Percentiles rank a stretch among this genome's conserved stretches.
These are phyloP conservation scores for Halictus rubicundus DNA, from an alignment of 1,140 invertebrate genomes.

Conservation along the genomic window DNA sequence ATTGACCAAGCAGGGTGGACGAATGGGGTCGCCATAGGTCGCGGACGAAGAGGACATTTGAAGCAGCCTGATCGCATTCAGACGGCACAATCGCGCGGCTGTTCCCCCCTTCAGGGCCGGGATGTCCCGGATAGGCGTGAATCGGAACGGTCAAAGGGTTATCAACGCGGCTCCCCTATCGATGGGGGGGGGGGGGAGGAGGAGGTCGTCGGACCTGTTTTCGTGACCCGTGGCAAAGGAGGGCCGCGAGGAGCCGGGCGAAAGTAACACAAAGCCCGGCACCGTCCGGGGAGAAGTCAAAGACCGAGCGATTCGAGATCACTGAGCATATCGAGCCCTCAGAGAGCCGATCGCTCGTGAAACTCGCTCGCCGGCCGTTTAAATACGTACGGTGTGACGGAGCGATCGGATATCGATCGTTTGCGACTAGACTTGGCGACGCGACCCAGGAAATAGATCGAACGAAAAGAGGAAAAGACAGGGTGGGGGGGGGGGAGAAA, in stretches of 20 bases:
- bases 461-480: too few relatives aligned
- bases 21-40: too few relatives aligned
- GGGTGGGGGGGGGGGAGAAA: too few relatives aligned
- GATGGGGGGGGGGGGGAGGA: background rate
- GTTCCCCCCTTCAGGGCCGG: too few relatives aligned
- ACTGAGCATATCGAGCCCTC: background rate
- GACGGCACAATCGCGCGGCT: constrained; percentile 10
- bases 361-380: background rate
- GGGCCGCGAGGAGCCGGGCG: background rate
- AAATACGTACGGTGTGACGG: background rate
- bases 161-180: constrained; percentile 9
- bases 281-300: background rate
- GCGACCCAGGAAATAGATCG: background rate
- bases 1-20: too few relatives aligned
- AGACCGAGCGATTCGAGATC: background rate
- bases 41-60: too few relatives aligned
- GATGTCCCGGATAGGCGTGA: background rate
- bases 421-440: background rate
- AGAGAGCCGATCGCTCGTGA: background rate
- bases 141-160: constrained; percentile 35
- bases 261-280: background rate
- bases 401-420: constrained; percentile 1
- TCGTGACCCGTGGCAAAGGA: background rate
- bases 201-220: background rate
- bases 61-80: constrained; percentile 6